Percentiles rank a stretch among this genome's conserved stretches.
phyloP scores from a whole-genome alignment of 2,888 invertebrate genomes.

The Cephonodes hylas region DNA sequence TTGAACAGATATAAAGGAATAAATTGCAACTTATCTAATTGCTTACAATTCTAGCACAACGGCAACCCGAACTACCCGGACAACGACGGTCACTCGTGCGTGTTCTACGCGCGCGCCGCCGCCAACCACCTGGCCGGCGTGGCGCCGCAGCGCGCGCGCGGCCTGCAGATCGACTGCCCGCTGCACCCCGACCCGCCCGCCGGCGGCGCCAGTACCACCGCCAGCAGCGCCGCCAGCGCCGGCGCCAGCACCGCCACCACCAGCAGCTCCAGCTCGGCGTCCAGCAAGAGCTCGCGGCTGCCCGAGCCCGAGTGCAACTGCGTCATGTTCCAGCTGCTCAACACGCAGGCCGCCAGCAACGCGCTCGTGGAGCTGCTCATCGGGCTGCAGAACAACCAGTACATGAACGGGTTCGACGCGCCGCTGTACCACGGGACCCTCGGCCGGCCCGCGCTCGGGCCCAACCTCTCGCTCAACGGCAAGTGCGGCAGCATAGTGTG shows the following conservation, averaged over 20 bases:
- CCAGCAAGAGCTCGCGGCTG: constrained; percentile 48
- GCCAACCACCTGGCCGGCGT: constrained; percentile 74
- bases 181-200: constrained; percentile 60
- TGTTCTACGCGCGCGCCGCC: constrained; percentile 78
- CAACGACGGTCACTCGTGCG: constrained; percentile 74
- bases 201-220: constrained; percentile 30
- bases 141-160: constrained; percentile 61
- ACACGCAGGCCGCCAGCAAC: constrained; percentile 70
- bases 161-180: constrained; percentile 66
- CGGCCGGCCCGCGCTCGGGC: constrained; percentile 54
- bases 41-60: constrained; percentile 87
- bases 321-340: constrained; percentile 68
- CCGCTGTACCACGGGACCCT: constrained; percentile 52
- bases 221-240: constrained; percentile 31
- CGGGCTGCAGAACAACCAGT: constrained; percentile 72
- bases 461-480: constrained; percentile 66
- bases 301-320: constrained; percentile 75
- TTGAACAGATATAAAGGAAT: no score
- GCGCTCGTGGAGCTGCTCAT: constrained; percentile 71
- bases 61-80: constrained; percentile 96
- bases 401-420: constrained; percentile 64
- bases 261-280: constrained; percentile 35
- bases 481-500: constrained; percentile 66
- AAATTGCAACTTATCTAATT: background rate
- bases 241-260: constrained; percentile 47